Base-by-base conservation (phyloP, 2,113 vertebrate genomes). In the Hydrochoerus hydrochaeris region DNA sequence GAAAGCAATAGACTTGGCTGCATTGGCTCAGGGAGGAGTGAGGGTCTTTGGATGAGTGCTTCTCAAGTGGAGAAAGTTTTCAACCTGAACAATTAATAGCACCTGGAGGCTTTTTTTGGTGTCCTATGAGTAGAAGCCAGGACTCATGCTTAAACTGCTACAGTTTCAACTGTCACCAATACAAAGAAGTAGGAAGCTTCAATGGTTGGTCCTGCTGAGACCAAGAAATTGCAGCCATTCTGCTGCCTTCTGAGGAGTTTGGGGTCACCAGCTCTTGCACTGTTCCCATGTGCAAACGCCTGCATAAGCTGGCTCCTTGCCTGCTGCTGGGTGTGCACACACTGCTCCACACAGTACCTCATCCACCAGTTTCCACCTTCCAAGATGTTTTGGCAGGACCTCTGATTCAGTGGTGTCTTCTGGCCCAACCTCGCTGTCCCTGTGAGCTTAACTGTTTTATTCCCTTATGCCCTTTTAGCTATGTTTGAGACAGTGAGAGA, bases 401-500 rank as follows among this genome's bases (percentile, higher is more conserved):
- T 94, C 71, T 62, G 46, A 22, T 10, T 49, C 41, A 17, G 69
- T 77, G 2, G 6, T 52, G 12, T 71, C 90, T 85, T n/a, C 88
- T 54, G 13, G 44, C 26, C 30, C 49, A 46, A 44, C 86, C 75
- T 88, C 44, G 14, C 80, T 85, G 44, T 81, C 30, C 28, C 87
- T 54, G 4, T 62, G 44, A 32, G 11, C 7, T 52, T 75, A 49
- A 80, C 46, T 78, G 54, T 80, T 88, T 93, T 35, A 49, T 84
- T 88, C 17, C 46, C 96, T 96, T 78, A 57, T 89, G 0, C 88
- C 62, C 67, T 90, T 89, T 85, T 44, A 77, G 49, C 24, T 96
- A 19, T 49, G 44, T 77, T 95, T 95, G 77, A 91, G 12, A 46
- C 12, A 46, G 41, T 2, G 22, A 28, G 46, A 97, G 28, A 80